phyloP scores from a whole-genome alignment of 2,113 vertebrate genomes.

The Myotis lucifugus region DNA sequence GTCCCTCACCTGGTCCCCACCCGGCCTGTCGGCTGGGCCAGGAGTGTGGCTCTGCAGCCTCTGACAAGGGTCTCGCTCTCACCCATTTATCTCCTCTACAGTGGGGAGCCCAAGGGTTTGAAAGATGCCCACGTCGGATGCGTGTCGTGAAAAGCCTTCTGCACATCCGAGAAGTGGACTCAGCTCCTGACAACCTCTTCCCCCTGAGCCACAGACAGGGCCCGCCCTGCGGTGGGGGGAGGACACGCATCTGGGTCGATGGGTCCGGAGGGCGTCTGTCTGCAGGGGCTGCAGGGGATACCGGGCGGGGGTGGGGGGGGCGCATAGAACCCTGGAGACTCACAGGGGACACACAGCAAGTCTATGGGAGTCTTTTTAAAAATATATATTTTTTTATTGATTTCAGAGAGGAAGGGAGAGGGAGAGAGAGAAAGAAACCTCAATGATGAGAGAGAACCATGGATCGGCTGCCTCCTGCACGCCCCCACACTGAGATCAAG shows the following conservation, averaged over 20 bases:
- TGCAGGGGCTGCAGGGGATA: background rate
- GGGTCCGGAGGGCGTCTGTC: background rate
- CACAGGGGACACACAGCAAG: accelerated
- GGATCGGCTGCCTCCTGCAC: too few species aligned
- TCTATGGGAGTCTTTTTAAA: too few species aligned
- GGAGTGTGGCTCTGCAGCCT: background rate
- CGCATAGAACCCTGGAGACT: background rate
- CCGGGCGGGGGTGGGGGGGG: accelerated
- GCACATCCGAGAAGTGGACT: constrained; percentile 28
- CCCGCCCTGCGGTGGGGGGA: background rate
- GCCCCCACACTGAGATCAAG: too few species aligned
- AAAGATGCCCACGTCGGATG: constrained; percentile 40
- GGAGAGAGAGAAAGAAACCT: too few species aligned
- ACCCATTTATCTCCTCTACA: constrained; percentile 73
- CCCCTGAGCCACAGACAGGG: background rate
- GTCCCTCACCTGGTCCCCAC: constrained; percentile 31
- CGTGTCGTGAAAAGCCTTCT: background rate
- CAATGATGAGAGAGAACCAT: too few species aligned
- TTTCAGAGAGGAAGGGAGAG: too few species aligned
- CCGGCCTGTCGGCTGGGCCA: background rate
- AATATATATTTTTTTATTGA: too few species aligned
- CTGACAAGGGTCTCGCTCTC: background rate
- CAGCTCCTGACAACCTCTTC: background rate
- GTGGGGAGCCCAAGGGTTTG: constrained; percentile 62
- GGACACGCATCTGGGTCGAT: accelerated